Percentiles rank a stretch among this genome's conserved stretches.
These are phyloP conservation scores for Calidris pugnax DNA, from an alignment of 2,113 vertebrate genomes.

Conservation along the genomic window DNA sequence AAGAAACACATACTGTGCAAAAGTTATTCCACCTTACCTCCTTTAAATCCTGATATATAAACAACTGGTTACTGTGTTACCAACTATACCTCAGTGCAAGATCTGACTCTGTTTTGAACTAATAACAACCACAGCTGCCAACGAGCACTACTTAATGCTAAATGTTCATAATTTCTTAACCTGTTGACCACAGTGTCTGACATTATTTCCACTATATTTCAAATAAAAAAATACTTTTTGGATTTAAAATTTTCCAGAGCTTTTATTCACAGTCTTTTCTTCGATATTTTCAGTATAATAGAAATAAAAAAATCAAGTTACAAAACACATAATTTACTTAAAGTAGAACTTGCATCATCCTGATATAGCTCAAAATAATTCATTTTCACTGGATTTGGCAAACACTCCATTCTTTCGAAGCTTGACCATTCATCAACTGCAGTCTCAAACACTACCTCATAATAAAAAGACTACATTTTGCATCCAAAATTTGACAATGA, in stretches of 20 bases:
- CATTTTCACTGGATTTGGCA: neutral
- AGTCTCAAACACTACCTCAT: neutral
- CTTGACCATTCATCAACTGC: neutral
- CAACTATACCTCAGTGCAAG: neutral
- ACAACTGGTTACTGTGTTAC: neutral
- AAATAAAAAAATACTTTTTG: neutral
- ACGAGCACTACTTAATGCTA: neutral
- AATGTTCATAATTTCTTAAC: neutral
- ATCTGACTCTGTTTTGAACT: neutral
- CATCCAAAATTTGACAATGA: neutral
- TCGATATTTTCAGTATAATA: neutral
- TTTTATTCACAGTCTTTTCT: constrained; percentile 1
- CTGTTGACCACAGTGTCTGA: neutral
- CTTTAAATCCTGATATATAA: neutral
- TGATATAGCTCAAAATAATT: neutral
- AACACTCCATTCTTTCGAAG: neutral
- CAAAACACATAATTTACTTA: neutral
- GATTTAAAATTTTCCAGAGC: neutral
- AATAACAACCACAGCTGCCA: neutral
- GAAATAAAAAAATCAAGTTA: neutral
- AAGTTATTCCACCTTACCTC: neutral
- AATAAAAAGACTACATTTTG: neutral
- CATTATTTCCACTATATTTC: neutral
- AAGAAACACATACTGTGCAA: neutral
- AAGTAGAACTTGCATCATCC: neutral